Conservation (phyloP, 2,797 vertebrate species). For the Pygocentrus nattereri region DNA sequence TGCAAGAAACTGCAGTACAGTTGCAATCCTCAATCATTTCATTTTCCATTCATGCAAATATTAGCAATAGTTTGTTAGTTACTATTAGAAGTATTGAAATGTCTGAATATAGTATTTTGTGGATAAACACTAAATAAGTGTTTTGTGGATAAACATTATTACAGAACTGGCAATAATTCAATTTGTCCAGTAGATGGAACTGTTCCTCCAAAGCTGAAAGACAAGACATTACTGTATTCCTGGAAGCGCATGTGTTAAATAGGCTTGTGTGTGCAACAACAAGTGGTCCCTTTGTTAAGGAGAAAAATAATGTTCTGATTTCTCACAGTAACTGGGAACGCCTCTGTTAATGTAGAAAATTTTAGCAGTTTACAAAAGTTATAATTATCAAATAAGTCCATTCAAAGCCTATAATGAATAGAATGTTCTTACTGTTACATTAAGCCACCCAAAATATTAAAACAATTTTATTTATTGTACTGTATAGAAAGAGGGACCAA, state of each 20-base stretch:
- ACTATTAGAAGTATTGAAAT: too few species aligned
- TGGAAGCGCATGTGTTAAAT: background rate
- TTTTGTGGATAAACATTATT: background rate
- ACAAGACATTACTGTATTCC: background rate
- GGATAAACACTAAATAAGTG: too few species aligned
- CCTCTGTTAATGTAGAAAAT: background rate
- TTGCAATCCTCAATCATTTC: background rate
- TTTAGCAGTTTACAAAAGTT: background rate
- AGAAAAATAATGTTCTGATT: background rate
- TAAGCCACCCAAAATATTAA: background rate
- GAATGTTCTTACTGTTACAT: background rate
- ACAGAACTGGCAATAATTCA: background rate
- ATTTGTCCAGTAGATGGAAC: slow-evolving; percentile 31
- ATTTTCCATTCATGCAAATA: background rate
- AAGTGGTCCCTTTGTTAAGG: background rate
- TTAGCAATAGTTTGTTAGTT: background rate
- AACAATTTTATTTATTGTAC: background rate
- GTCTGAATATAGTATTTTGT: background rate
- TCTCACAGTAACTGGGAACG: background rate
- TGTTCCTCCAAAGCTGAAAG: background rate
- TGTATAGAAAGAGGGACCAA: background rate
- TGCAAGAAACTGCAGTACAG: background rate
- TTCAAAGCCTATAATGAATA: too few species aligned
- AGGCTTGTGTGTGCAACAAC: background rate
- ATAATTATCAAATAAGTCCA: too few species aligned